Base-by-base conservation (phyloP, 2,113 vertebrate species). In the Oplegnathus fasciatus region DNA sequence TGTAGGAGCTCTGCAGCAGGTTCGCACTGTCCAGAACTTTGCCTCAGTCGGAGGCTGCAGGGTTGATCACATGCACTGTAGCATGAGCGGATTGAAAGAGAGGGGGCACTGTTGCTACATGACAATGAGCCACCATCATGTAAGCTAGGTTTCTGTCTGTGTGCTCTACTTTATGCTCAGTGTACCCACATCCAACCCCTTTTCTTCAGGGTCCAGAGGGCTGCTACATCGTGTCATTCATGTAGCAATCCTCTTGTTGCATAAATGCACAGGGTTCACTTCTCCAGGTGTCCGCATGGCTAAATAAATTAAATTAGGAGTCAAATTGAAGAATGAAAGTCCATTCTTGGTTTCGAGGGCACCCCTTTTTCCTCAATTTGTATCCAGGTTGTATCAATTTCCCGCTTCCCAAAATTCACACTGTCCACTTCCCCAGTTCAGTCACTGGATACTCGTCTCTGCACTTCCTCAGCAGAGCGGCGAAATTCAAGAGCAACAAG, bases 221-320 rank as follows among this genome's bases (percentile, higher is more conserved):
- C 82, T 92, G 92, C 91, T 94, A 92, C 93, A 78, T 93, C 72
- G 72, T 44, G 57, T 75, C 42, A 73, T 57, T 86, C 78, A 84
- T 89, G 87, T 88, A 92, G 91, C 87, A 72, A 84, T 88, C 85
- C 86, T 80, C 86, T 77, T 72, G 83, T 89, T 90, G 91, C 89
- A 89, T 87, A 86, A 90, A 84, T 58, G 84, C 82, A 84, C 75
- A 72, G 88, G 73, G 84, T 78, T 83, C 66, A 37, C 88, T 90
- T 80, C 81, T 87, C 70, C 52, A 11, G 83, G 73, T 75, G 83
- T 88, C 86, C 48, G 37, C 83, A 67, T 83, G 83, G 93, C 91
- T 94, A 92, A 95, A 95, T 94, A 93, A 94, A 91, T 94, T 90
- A 95, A 94, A 94, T 91, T 58, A 88, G 52, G 83, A 88, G 73